Conservation (phyloP, 2,113 vertebrate species). For the Misgurnus mizolepis region DNA sequence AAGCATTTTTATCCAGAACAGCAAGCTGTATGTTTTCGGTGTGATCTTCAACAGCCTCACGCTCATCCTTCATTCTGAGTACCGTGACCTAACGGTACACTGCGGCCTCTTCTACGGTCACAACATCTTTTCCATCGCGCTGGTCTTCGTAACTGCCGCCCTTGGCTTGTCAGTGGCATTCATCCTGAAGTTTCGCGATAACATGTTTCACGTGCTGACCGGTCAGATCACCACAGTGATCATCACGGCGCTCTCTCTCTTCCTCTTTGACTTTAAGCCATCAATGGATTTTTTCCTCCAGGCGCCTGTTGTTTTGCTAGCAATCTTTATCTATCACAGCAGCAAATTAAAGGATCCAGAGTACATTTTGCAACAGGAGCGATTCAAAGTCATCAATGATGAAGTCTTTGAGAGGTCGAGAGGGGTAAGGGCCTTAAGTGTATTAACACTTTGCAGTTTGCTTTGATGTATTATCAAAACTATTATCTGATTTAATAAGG, state of each 20-base stretch:
- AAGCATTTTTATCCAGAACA: constrained; percentile 96
- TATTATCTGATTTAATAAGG: constrained; percentile 52
- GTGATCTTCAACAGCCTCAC: constrained; percentile 89
- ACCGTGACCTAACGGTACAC: constrained; percentile 77
- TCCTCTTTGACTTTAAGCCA: constrained; percentile 92
- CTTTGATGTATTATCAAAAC: not conserved
- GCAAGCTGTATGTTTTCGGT: constrained; percentile 90
- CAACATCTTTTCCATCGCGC: constrained; percentile 84
- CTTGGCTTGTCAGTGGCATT: constrained; percentile 94
- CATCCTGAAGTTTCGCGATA: constrained; percentile 97
- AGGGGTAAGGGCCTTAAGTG: constrained; percentile 80
- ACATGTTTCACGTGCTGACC: constrained; percentile 98
- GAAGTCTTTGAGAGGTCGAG: constrained; percentile 85
- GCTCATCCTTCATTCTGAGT: constrained; percentile 76
- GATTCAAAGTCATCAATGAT: constrained; percentile 81
- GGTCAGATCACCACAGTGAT: constrained; percentile 93
- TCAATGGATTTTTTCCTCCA: constrained; percentile 92
- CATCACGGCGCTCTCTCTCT: constrained; percentile 85
- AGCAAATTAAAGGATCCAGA: constrained; percentile 77
- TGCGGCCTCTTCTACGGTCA: constrained; percentile 95
- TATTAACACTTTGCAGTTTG: not conserved
- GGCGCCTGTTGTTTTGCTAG: constrained; percentile 89
- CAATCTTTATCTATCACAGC: constrained; percentile 94
- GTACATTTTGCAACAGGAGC: constrained; percentile 77
- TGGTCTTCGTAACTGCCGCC: constrained; percentile 91